Base-by-base conservation (phyloP, 2,888 invertebrate species). In the Troides aeacus region DNA sequence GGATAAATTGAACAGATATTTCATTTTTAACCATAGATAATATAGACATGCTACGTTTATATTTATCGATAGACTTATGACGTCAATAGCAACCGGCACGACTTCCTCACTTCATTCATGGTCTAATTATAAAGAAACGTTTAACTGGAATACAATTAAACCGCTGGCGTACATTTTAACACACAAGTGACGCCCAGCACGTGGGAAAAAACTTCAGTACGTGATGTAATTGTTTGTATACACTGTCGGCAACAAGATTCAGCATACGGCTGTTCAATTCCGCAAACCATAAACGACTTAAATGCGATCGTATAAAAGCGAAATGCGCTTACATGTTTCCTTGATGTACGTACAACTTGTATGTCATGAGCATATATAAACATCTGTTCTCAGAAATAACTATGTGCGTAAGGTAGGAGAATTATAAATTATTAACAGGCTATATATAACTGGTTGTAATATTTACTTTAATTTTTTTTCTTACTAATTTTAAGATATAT, bases 41-140 rank as follows among this genome's bases (percentile, higher is more conserved):
- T 12, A 15, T 15, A 15, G 12, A 12, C 46, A 56, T 56, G n/a
- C 15, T 8, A 56, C 56, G 21, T 56, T 56, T 56, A 53, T 15
- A 39, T 39, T 39, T 39, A 53, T 53, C n/a, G 56, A n/a, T 7
- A 56, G 21, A 56, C 8, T 56, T 6, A 56, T 79, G 79, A 78
- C 80, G 80, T 77, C 74, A 76, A 64, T 64, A 57, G 68, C 60
- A 46, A 67, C 70, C 69, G 60, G 57, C 66, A 69, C 71, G 73
- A 72, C 75, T 77, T 76, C 75, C 72, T 72, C 74, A 75, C 74
- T 82, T 79, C 82, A 83, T 82, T 82, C 82, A 82, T 81, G 74
- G 72, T 78, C 78, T 81, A 82, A 78, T 79, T 80, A 81, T 81
- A 80, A 77, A 70, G 70, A 23, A 72, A 63, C 66, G 62, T 62